Base-by-base conservation (phyloP, 1,140 invertebrate genomes). In the Megalopta genalis region DNA sequence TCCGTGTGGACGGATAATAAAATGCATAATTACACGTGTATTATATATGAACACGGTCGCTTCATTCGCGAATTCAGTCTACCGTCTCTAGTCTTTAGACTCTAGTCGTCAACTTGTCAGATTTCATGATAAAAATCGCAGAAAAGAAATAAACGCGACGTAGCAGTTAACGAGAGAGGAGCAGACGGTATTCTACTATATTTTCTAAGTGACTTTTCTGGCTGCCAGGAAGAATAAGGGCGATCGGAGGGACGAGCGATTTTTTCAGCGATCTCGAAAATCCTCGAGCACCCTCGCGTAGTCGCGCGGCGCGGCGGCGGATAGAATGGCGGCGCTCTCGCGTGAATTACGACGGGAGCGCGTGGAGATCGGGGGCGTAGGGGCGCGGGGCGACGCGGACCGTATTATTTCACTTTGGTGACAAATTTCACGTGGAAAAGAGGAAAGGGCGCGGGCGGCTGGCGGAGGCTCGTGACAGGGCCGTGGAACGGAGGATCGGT, bases 391-490 rank as follows among this genome's bases (percentile, higher is more conserved):
- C 46, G 18, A 49, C 71, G 68, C 54, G 39, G 21, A 46, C 68
- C 60, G 52, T 75, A 87, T 87, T 87, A 87, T 87, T 85, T 87
- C 72, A 75, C 80, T 78, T 80, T 63, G 74, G 63, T 82, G 86
- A 87, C 80, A 85, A 82, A 83, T 87, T 81, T 87, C 66, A 59
- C 74, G 27, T 60, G 59, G 74, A n/a, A 71, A 74, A 54, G 54
- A 72, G 74, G 60, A 66, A 71, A 84, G 67, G 63, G 27, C 14
- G 27, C 37, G 37, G 37, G 42, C 10, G 10, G 42, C 14, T 12
- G 42, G 42, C 10, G 12, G 57, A 67, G 52, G n/a, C 2, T 62
- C 52, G 64, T 63, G 71, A 80, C 62, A 84, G 66, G 52, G 54
- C 49, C 27, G 42, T 32, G 74, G 59, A 46, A 46, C 4, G 16